Conservation (phyloP, 2,888 invertebrate species). For the Macaria liturata region DNA sequence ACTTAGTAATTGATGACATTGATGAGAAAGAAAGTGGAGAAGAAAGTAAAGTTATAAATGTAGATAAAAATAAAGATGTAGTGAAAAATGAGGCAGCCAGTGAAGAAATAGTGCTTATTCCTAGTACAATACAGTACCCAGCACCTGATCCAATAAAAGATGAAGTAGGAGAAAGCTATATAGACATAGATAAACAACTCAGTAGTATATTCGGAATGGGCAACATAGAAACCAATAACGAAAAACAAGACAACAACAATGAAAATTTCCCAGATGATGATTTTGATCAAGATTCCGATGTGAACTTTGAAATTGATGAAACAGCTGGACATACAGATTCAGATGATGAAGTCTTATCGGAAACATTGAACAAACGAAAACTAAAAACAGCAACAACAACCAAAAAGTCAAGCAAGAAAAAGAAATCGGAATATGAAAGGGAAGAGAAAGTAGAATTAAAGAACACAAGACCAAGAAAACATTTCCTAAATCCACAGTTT, state of each 20-base stretch:
- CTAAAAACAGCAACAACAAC: no score
- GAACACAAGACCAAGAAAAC: slow-evolving; percentile 32
- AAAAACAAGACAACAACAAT: slow-evolving; percentile 4
- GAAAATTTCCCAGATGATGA: not conserved
- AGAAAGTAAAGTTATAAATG: not conserved
- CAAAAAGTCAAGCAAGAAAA: slow-evolving; percentile 7
- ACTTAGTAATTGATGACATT: not conserved
- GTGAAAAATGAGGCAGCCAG: slow-evolving; percentile 18
- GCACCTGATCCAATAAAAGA: slow-evolving; percentile 7
- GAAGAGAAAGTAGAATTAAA: slow-evolving; percentile 30
- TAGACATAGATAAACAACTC: slow-evolving; percentile 9
- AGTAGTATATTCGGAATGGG: slow-evolving; percentile 5
- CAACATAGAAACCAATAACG: not conserved
- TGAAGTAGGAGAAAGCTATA: slow-evolving; percentile 15
- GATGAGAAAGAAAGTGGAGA: no score
- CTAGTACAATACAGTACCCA: not conserved
- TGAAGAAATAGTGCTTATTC: not conserved
- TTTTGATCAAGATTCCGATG: slow-evolving; percentile 4
- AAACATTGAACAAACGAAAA: slow-evolving; percentile 7
- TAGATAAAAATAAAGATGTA: slow-evolving; percentile 16
- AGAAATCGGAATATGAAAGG: slow-evolving; percentile 16
- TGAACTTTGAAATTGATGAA: slow-evolving; percentile 5
- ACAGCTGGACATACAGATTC: not conserved
- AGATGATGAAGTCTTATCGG: slow-evolving; percentile 29
- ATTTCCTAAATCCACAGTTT: slow-evolving; percentile 51